Base-by-base conservation (phyloP, 2,888 invertebrate species). In the Protodeltote pygarga region DNA sequence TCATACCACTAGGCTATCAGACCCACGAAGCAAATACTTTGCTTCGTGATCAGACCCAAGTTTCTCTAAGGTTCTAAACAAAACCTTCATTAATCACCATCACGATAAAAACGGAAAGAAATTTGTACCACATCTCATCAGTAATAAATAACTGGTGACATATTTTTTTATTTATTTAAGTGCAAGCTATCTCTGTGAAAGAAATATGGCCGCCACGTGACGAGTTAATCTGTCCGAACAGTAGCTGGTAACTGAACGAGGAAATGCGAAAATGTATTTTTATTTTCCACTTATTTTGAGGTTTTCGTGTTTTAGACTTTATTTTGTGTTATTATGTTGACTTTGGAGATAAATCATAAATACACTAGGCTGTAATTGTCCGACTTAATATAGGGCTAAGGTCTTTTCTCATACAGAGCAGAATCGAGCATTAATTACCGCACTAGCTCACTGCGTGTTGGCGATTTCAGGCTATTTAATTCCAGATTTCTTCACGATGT, bases 131-230 rank as follows among this genome's bases (percentile, higher is more conserved):
- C 49, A 65, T 60, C 47, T 62, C 38, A 58, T 59, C 59, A 47
- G 47, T 48, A 61, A 51, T 57, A 68, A 68, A 65, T 48, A 66
- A 66, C 44, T 35, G 48, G 21, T 53, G 65, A 27, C 54, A 40
- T 65, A 48, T 68, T 76, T 75, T 27, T 75, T 76, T 77, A 73
- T 80, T 75, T 78, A 75, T 80, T 76, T 76, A 72, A 71, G 66
- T 62, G 65, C 52, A 57, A 71, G 73, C 71, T 77, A 79, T 77
- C 75, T 71, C 54, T 45, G 62, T 51, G 64, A 13, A 61, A 79
- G 83, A 87, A 79, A 79, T 77, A 86, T 84, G 76, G 81, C 57
- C 52, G 34, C 50, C 61, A 83, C 87, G 87, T 85, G 87, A 81
- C 73, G 77, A 77, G 75, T 81, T 86, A 85, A 84, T 86, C 83